Percentiles rank a stretch among this genome's conserved stretches.
Conservation (phyloP, 30 jellyfish, hydroid and myxozoan species). For the Aurelia sp. region DNA sequence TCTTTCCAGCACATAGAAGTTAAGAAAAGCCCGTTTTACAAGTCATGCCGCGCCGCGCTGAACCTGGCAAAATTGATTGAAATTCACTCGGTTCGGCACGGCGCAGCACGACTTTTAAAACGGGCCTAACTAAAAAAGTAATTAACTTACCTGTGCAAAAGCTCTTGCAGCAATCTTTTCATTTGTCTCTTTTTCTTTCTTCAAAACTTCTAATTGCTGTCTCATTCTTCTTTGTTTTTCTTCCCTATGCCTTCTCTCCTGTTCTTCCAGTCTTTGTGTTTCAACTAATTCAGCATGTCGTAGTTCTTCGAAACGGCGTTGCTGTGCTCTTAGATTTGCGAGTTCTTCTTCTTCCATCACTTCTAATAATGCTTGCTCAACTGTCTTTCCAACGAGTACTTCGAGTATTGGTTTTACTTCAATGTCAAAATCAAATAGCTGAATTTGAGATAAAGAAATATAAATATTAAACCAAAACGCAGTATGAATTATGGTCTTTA, state of each 20-base stretch:
- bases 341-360: slow-evolving; percentile 98
- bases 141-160: slow-evolving; percentile 87
- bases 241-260: slow-evolving; percentile 95
- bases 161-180: slow-evolving; percentile 97
- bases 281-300: slow-evolving; percentile 95
- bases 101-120: no score
- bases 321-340: slow-evolving; percentile 92
- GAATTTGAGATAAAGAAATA: background rate
- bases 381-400: slow-evolving; percentile 95
- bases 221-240: slow-evolving; percentile 95
- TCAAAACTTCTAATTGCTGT: slow-evolving; percentile 90
- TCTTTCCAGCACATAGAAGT: background rate
- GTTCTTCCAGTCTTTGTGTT: slow-evolving; percentile 95
- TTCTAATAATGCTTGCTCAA: slow-evolving; percentile 94
- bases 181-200: slow-evolving; percentile 84
- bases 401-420: slow-evolving; percentile 97
- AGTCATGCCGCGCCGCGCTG: no score
- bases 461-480: background rate
- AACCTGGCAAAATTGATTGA: no score
- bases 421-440: slow-evolving; percentile 93
- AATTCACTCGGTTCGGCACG: no score
- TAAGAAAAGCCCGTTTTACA: no score
- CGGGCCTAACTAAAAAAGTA: background rate
- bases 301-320: slow-evolving; percentile 91
- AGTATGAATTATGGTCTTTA: no score